A percentile compares a stretch with the other conserved stretches of the same genome.
Conservation (phyloP, 2,888 invertebrate genomes). For the Lordiphosa fenestrarum region DNA sequence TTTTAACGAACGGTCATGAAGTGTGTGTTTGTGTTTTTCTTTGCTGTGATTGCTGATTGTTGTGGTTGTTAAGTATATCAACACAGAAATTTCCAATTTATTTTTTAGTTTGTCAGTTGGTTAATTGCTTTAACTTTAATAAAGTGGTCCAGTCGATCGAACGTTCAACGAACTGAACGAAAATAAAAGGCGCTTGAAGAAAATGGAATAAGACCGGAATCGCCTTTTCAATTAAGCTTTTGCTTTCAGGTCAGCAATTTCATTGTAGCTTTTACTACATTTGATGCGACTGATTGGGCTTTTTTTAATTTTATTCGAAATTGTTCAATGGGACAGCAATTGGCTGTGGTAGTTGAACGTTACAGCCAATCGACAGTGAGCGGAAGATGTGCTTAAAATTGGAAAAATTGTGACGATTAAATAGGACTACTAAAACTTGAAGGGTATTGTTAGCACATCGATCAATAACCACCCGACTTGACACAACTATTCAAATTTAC, state of each 20-base stretch:
- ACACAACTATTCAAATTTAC: conserved; percentile 16
- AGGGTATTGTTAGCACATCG: too few relatives aligned
- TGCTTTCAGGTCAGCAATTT: conserved; percentile 28
- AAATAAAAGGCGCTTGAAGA: conserved; percentile 4
- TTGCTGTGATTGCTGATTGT: conserved; percentile 32
- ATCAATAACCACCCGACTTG: conserved; percentile 1
- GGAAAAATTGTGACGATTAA: too few relatives aligned
- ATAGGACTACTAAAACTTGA: too few relatives aligned
- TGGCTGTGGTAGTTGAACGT: neutral
- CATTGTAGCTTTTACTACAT: conserved; percentile 18
- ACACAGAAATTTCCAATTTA: conserved; percentile 17
- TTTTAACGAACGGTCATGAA: conserved; percentile 25
- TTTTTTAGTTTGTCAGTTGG: conserved; percentile 21
- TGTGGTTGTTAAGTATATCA: conserved; percentile 25
- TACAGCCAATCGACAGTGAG: neutral
- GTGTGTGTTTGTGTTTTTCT: conserved; percentile 23
- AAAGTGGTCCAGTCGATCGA: conserved; percentile 25
- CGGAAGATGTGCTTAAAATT: too few relatives aligned
- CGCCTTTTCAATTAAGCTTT: conserved; percentile 37
- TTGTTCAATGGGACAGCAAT: neutral
- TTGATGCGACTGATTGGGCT: neutral
- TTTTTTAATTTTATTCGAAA: too few relatives aligned
- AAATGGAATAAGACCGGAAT: conserved; percentile 20
- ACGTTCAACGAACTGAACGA: conserved; percentile 33
- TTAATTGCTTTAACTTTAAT: conserved; percentile 38